Conservation (phyloP, 2,797 vertebrate species). For the Sparus aurata region DNA sequence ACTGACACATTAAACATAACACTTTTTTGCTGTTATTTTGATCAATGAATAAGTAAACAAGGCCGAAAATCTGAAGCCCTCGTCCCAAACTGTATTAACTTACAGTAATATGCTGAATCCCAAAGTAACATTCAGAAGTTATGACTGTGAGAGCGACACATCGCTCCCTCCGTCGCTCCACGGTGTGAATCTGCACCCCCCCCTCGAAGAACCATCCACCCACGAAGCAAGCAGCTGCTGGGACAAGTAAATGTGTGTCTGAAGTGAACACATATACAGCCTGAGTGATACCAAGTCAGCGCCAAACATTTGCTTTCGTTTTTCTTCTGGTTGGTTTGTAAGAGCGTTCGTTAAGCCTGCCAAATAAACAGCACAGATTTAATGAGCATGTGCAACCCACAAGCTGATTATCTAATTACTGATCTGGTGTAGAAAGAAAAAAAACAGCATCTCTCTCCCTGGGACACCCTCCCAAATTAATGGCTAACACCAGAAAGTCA, state of each 20-base stretch:
- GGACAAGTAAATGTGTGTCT: conserved; percentile 47
- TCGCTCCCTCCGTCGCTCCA: conserved; percentile 3
- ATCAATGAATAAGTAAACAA: too few relatives aligned
- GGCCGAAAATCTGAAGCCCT: too few relatives aligned
- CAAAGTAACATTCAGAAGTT: conserved; percentile 12
- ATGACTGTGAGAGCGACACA: not conserved
- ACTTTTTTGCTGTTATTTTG: not conserved
- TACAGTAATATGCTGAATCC: not conserved
- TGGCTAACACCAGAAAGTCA: not conserved
- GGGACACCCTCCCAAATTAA: conserved; percentile 5
- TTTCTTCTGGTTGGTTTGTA: conserved; percentile 63
- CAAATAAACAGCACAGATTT: conserved; percentile 75
- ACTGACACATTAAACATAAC: not conserved
- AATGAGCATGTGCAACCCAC: conserved; percentile 63
- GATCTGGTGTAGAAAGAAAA: conserved; percentile 34
- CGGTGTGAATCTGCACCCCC: conserved; percentile 14
- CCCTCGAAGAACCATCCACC: conserved; percentile 21
- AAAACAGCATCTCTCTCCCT: conserved; percentile 1
- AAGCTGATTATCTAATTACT: conserved; percentile 76
- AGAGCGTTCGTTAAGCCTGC: conserved; percentile 53
- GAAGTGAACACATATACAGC: conserved; percentile 46
- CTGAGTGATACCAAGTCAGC: conserved; percentile 42
- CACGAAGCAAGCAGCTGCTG: conserved; percentile 50
- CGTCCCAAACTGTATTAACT: not conserved
- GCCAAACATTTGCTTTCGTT: conserved; percentile 79